Base-by-base conservation (phyloP, 2,113 vertebrate species). In the Xenus cinereus region DNA sequence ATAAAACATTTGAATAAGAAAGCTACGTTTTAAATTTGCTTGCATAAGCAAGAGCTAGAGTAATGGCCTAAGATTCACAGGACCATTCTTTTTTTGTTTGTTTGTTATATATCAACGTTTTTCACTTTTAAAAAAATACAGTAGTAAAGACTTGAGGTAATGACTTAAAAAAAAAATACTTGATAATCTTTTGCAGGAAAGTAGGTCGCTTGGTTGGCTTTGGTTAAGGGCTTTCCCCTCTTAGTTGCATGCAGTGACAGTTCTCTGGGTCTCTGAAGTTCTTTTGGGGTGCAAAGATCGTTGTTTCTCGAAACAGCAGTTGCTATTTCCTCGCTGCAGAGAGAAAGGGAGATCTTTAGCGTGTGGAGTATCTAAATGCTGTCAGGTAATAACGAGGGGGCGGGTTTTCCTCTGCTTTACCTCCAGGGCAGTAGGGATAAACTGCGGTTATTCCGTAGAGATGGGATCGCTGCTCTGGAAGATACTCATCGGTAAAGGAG, bases 71-170 rank as follows among this genome's bases (percentile, higher is more conserved):
- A 67, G 51, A 66, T 66, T 81, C 76, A 54, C 90, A 96, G 92
- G 84, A 83, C 76, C 41, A 85, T 88, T 93, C 6, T 28, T 23
- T 41, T 50, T n/a, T 82, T 46, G 87, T 48, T 48, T 48, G 11
- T 50, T 24, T 26, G 50, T 53, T 33, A 69, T 78, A 87, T 43
- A 93, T 87, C 87, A 77, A 72, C 63, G 28, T 85, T 97, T 97
- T 91, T 82, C 91, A 53, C 43, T 96, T 93, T 88, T 15, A 87
- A 98, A 98, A 30, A 98, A 96, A 97, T 98, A 99, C 98, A 99
- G 98, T 98, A 99, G 98, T 98, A 98, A 98, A 98, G 96, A 98
- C 98, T 75, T 99, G 99, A 99, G 99, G 99, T 99, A 99, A 99
- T 99, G 98, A 98, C 96, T 94, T 97, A 74, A 98, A 98, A 94